Evolutionary conservation across 1,140 invertebrate species (phyloP), one percentile per base, ranked within the genome.

Genomic region (Carposina sasakii): DNA sequence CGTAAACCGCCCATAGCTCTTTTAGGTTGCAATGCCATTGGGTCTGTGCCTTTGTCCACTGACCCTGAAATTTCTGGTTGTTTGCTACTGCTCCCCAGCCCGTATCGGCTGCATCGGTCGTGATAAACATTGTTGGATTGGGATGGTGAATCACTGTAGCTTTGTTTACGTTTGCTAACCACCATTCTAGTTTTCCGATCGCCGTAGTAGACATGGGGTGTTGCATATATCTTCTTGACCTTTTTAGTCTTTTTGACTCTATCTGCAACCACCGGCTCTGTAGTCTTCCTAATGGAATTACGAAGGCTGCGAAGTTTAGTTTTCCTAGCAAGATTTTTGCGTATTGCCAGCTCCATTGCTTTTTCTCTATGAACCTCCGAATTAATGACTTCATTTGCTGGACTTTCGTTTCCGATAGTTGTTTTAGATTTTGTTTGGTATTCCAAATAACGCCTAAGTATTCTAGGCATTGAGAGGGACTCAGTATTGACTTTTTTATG

Each of bases 221-320:
- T n/a, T n/a, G n/a, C n/a, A n/a, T n/a, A n/a, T n/a, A n/a, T n/a
- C n/a, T n/a, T n/a, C n/a, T n/a, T n/a, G n/a, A n/a, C n/a, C n/a
- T n/a, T n/a, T n/a, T n/a, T n/a, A n/a, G n/a, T 6, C 41, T 20
- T 8, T 39, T 17, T 2, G 42, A 46, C 16, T 13, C 8, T n/a
- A n/a, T 4, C 2, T 23, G 20, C 10, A 58, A 15, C 6, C 10
- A 3, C 1, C 34, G 23, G 16, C 1, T 30, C 10, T 51, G 26
- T 5, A 30, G 39, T 2, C 39, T 58, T 87, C 87, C 20, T 86
- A 84, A 42, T 83, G 60, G 63, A 87, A 87, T 47, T 74, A 88
- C 52, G 85, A 81, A 42, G 87, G 87, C 44, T 75, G 82, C 79
- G 52, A 77, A 81, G n/a, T n/a, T n/a, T n/a, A n/a, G n/a, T n/a